phyloP scores from a whole-genome alignment of 2,797 vertebrate species.

The Pitangus sulphuratus region DNA sequence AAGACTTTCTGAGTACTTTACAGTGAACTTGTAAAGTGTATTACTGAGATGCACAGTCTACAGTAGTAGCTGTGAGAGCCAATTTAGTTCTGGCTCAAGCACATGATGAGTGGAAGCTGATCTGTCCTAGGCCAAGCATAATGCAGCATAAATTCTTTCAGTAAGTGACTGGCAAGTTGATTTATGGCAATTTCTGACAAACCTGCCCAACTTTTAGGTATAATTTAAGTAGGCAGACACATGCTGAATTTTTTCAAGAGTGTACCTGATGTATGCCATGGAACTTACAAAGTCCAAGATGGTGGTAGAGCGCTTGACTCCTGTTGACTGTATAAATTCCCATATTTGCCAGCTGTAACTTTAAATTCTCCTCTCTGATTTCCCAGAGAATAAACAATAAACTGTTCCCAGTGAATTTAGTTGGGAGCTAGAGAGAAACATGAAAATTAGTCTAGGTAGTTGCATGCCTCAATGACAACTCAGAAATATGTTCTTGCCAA shows the following conservation, averaged over 20 bases:
- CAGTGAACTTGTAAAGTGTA: not conserved
- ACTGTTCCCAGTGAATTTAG: not conserved
- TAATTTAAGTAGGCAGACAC: not conserved
- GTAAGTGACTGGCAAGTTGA: not conserved
- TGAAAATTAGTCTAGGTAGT: not conserved
- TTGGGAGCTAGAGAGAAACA: not conserved
- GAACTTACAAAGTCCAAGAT: not conserved
- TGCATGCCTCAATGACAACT: not conserved
- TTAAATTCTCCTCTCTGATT: not conserved
- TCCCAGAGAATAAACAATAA: not conserved
- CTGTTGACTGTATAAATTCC: not conserved
- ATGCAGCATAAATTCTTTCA: not conserved
- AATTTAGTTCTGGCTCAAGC: not conserved
- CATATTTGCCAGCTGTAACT: not conserved
- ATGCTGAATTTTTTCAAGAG: not conserved
- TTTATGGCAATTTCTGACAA: not conserved
- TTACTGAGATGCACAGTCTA: not conserved
- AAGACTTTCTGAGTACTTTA: not conserved
- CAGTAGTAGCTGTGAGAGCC: not conserved
- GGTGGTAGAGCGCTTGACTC: fast-evolving
- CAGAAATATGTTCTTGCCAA: not conserved
- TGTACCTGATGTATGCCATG: not conserved
- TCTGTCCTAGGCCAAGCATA: not conserved
- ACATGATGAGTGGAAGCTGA: not conserved
- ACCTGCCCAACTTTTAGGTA: not conserved